A percentile compares a stretch with the other conserved stretches of the same genome.
Evolutionary conservation across 2,113 vertebrate species (phyloP).

Genomic region (Lagopus muta): DNA sequence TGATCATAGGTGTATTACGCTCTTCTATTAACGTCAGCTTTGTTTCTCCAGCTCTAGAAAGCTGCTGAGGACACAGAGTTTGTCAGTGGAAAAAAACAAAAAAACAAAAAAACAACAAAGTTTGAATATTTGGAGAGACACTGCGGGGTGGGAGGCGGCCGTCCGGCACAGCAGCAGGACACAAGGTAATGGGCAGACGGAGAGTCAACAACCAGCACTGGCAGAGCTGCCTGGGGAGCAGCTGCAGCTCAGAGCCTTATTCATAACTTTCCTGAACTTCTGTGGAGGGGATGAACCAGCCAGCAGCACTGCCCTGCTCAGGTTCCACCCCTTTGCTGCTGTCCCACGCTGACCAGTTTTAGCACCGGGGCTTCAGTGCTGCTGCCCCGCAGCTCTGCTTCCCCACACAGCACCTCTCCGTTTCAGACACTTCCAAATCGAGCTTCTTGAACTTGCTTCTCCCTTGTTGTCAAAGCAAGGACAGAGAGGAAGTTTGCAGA

Average conservation of each 20-base stretch:
- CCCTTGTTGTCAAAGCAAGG: background rate
- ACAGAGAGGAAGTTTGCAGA: background rate
- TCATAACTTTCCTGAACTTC: slow-evolving; percentile 21
- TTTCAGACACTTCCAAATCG: fast-evolving
- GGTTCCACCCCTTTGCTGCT: background rate
- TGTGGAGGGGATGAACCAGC: background rate
- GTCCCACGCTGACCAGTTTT: background rate
- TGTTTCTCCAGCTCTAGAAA: background rate
- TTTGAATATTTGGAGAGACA: background rate
- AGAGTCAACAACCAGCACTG: background rate
- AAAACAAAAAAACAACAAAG: background rate
- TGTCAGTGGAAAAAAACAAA: background rate
- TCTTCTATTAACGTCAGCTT: background rate
- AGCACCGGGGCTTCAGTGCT: background rate
- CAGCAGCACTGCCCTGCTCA: background rate
- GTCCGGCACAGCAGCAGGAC: background rate
- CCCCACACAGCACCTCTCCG: background rate
- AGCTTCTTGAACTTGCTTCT: background rate
- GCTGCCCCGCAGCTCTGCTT: background rate
- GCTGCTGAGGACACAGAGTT: background rate
- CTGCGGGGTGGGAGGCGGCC: background rate
- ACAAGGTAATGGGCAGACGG: background rate
- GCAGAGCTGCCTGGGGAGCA: background rate
- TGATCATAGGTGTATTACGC: background rate
- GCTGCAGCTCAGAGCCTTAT: slow-evolving; percentile 51